Percentiles rank a stretch among this genome's conserved stretches.
Conservation (phyloP, 2,888 invertebrate species). For the Drosophila acutilabella region DNA sequence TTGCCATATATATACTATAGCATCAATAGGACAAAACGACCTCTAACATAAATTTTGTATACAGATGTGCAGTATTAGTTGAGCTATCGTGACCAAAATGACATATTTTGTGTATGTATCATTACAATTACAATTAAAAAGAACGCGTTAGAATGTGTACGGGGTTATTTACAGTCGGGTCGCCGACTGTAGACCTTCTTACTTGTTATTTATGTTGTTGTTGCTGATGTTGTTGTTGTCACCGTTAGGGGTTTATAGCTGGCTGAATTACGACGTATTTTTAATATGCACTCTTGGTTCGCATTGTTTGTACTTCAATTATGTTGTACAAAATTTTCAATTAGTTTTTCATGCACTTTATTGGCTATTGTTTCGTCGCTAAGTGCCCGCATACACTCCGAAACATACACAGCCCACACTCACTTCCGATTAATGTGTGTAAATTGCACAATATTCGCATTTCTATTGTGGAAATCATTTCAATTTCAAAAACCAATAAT, state of each 20-base stretch:
- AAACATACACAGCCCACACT: slow-evolving; percentile 13
- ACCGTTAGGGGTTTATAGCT: slow-evolving; percentile 29
- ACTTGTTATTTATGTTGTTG: background rate
- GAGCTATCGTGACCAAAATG: too few relatives aligned
- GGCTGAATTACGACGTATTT: slow-evolving; percentile 45
- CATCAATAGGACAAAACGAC: too few relatives aligned
- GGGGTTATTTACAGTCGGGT: too few relatives aligned
- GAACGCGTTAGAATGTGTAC: too few relatives aligned
- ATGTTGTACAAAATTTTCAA: slow-evolving; percentile 74
- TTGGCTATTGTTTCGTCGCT: slow-evolving; percentile 77
- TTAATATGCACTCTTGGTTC: slow-evolving; percentile 62
- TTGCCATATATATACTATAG: too few relatives aligned
- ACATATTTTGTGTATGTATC: too few relatives aligned
- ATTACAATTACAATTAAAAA: too few relatives aligned
- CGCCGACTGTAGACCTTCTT: too few relatives aligned
- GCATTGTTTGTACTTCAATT: slow-evolving; percentile 70
- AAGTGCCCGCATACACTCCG: slow-evolving; percentile 57
- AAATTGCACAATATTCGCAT: slow-evolving; percentile 43
- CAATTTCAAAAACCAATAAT: slow-evolving; percentile 55
- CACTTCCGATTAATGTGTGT: slow-evolving; percentile 41
- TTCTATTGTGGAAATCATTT: slow-evolving; percentile 54
- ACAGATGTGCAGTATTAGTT: too few relatives aligned
- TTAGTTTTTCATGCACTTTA: slow-evolving; percentile 76
- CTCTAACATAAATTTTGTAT: too few relatives aligned
- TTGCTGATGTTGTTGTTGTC: slow-evolving; percentile 18